Percentiles rank a stretch among this genome's conserved stretches.
Evolutionary conservation across 2,888 invertebrate genomes (phyloP).

Genomic region (Phragmatobia fuliginosa): DNA sequence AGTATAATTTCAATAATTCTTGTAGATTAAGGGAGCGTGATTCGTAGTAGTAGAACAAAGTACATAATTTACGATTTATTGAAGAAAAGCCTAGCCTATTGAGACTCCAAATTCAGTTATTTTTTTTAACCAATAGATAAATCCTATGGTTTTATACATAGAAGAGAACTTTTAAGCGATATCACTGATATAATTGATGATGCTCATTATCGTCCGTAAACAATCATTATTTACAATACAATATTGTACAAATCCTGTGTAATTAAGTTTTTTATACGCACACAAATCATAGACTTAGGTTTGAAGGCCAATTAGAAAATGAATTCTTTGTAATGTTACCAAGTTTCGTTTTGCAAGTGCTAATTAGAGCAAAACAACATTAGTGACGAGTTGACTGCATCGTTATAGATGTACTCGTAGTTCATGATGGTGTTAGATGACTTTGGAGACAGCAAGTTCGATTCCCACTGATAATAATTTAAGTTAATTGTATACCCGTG

Average conservation of each 20-base stretch:
- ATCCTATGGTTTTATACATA: too few relatives aligned
- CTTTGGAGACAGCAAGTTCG: neutral
- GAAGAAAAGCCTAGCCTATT: too few relatives aligned
- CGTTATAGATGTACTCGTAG: slow-evolving; percentile 10
- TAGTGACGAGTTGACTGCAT: slow-evolving; percentile 3
- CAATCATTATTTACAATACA: too few relatives aligned
- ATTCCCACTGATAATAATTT: neutral
- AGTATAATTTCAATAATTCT: neutral
- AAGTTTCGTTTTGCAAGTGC: slow-evolving; percentile 2
- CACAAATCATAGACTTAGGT: neutral
- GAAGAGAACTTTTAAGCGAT: too few relatives aligned
- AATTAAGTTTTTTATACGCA: neutral
- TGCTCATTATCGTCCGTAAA: too few relatives aligned
- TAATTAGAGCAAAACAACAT: slow-evolving; percentile 10
- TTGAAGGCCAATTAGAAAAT: neutral
- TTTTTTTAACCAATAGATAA: too few relatives aligned
- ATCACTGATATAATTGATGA: too few relatives aligned
- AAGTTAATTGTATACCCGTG: too few relatives aligned
- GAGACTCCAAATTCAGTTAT: too few relatives aligned
- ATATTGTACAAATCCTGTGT: too few relatives aligned
- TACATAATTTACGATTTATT: neutral
- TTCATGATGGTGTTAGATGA: slow-evolving; percentile 23
- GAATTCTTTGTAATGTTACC: slow-evolving; percentile 8
- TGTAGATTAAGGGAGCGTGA: too few relatives aligned
- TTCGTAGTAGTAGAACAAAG: too few relatives aligned